Percentiles rank a stretch among this genome's conserved stretches.
These are phyloP conservation scores for Ormia ochracea DNA, from an alignment of 2,888 invertebrate genomes.

Conservation along the genomic window DNA sequence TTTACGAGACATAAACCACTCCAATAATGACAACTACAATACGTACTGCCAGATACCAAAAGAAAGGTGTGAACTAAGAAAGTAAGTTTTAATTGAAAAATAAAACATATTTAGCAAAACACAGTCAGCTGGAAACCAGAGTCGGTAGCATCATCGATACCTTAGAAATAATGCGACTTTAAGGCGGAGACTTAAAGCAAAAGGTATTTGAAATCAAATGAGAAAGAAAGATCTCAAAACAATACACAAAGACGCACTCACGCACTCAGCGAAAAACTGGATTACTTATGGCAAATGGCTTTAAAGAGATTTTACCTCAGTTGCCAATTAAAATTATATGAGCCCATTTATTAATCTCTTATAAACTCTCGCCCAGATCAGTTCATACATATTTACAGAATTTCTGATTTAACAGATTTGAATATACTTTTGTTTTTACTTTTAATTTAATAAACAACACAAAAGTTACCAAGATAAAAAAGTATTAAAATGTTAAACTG, in stretches of 20 bases:
- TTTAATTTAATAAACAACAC: neutral
- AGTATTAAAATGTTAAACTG: slow-evolving; percentile 14
- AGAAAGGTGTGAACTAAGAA: slow-evolving; percentile 33
- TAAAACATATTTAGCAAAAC: slow-evolving; percentile 46
- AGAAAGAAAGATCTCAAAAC: neutral
- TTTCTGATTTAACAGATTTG: slow-evolving; percentile 22
- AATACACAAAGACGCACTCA: neutral
- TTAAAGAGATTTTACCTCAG: neutral
- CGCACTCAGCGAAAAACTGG: slow-evolving; percentile 1
- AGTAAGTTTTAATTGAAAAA: slow-evolving; percentile 51
- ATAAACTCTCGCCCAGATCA: slow-evolving; percentile 19
- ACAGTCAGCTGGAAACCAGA: slow-evolving; percentile 31
- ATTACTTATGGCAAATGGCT: neutral
- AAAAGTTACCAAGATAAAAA: slow-evolving; percentile 10
- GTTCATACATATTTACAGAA: neutral
- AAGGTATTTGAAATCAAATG: neutral
- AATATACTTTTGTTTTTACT: neutral
- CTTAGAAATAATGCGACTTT: slow-evolving; percentile 7
- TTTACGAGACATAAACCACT: slow-evolving; percentile 40
- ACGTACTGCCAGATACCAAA: slow-evolving; percentile 10
- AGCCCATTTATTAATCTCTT: neutral
- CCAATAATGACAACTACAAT: slow-evolving; percentile 17
- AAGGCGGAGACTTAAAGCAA: slow-evolving; percentile 14
- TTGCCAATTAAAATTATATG: neutral
- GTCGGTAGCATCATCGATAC: neutral